A percentile compares a stretch with the other conserved stretches of the same genome.
phyloP scores from a whole-genome alignment of 2,888 invertebrate genomes.

The Cremastinae sp. region DNA sequence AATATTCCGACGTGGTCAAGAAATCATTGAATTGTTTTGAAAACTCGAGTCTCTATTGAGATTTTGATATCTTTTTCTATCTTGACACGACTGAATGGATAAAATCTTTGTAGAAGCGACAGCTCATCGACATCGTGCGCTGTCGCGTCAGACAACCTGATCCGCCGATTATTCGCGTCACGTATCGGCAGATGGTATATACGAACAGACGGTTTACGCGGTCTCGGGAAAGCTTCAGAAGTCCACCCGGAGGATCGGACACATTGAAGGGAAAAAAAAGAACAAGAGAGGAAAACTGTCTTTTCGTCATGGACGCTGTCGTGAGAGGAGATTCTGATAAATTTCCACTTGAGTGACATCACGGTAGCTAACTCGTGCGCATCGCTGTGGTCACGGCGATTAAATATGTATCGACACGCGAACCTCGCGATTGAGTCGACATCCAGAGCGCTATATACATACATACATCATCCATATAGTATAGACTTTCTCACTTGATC shows the following conservation, averaged over 20 bases:
- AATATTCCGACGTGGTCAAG: too few species aligned
- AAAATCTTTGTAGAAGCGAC: constrained; percentile 52
- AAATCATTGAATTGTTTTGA: too few species aligned
- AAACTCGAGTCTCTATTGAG: too few species aligned
- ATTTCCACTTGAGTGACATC: constrained; percentile 57
- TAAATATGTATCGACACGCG: constrained; percentile 63
- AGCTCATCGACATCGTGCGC: constrained; percentile 54
- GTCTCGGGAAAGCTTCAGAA: constrained; percentile 43
- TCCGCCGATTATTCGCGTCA: constrained; percentile 62
- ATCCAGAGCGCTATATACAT: constrained; percentile 29
- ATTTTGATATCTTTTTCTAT: too few species aligned
- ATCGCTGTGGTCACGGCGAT: constrained; percentile 29
- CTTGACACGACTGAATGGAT: neutral
- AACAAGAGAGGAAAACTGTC: constrained; percentile 11
- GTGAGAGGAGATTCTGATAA: constrained; percentile 52
- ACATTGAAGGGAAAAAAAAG: neutral
- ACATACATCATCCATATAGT: constrained; percentile 26
- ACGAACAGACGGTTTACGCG: constrained; percentile 54
- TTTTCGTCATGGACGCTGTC: constrained; percentile 53
- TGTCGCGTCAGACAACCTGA: constrained; percentile 34
- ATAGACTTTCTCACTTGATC: constrained; percentile 27
- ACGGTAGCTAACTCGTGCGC: constrained; percentile 17
- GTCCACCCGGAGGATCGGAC: constrained; percentile 30
- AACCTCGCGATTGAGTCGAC: constrained; percentile 31
- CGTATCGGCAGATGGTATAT: constrained; percentile 55